Conservation (phyloP, 2,797 vertebrate species). For the Pygocentrus nattereri region DNA sequence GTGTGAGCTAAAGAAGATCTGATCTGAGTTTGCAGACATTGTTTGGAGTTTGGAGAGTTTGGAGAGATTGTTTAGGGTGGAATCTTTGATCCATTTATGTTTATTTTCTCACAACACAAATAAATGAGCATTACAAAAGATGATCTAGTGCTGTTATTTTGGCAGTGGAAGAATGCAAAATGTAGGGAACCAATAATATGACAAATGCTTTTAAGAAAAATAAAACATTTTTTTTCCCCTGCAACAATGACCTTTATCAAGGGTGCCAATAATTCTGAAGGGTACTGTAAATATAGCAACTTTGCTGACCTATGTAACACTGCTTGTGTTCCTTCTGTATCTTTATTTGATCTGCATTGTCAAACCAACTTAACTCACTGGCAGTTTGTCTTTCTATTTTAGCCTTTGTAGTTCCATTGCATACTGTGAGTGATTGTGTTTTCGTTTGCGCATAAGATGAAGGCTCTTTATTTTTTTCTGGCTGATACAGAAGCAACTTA, state of each 20-base stretch:
- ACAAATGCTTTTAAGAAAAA: too few relatives aligned
- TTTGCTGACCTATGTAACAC: not conserved
- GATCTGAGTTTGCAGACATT: too few relatives aligned
- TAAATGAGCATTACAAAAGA: too few relatives aligned
- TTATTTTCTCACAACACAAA: too few relatives aligned
- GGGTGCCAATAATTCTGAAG: not conserved
- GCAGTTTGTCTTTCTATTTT: constrained; percentile 1
- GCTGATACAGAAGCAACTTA: not conserved
- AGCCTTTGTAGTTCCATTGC: constrained; percentile 1
- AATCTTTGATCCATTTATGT: too few relatives aligned
- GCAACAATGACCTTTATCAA: not conserved
- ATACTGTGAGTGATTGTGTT: not conserved
- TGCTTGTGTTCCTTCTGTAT: not conserved
- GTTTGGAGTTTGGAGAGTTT: too few relatives aligned
- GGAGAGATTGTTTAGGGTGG: too few relatives aligned
- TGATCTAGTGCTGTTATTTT: too few relatives aligned
- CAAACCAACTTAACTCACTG: not conserved
- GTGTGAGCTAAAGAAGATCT: too few relatives aligned
- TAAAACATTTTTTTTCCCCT: too few relatives aligned
- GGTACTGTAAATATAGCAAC: not conserved
- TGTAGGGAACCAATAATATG: too few relatives aligned
- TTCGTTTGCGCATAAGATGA: constrained; percentile 20
- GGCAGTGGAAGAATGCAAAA: too few relatives aligned
- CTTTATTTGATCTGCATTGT: not conserved
- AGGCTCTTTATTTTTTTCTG: constrained; percentile 14